Conservation (phyloP, 2,888 invertebrate species). For the Parelbella ahira region DNA sequence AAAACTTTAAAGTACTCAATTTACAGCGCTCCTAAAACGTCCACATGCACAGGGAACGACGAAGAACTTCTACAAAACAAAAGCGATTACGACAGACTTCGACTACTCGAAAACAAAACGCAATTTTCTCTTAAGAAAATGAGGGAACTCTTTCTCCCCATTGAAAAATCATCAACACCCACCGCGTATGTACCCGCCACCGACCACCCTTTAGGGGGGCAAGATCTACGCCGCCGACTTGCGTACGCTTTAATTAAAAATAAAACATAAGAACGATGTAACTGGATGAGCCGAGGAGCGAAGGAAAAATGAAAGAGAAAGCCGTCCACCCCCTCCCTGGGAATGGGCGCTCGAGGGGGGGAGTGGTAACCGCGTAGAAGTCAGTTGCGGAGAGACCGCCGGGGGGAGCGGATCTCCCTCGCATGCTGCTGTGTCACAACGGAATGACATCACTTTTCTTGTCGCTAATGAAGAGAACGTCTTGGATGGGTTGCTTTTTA, state of each 20-base stretch:
- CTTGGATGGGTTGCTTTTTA: conserved; percentile 61
- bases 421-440: conserved; percentile 72
- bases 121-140: conserved; percentile 82
- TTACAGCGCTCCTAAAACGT: conserved; percentile 54
- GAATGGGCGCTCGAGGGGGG: conserved; percentile 40
- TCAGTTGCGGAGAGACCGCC: conserved; percentile 70
- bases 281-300: conserved; percentile 81
- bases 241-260: conserved; percentile 82
- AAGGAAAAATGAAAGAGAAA: conserved; percentile 82
- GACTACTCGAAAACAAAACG: conserved; percentile 81
- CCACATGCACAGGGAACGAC: conserved; percentile 64
- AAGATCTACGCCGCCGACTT: conserved; percentile 79
- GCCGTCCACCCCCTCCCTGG: conserved; percentile 64
- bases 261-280: conserved; percentile 82
- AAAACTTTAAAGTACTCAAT: conserved; percentile 74
- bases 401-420: conserved; percentile 66
- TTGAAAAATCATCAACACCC: conserved; percentile 81
- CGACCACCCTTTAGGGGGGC: conserved; percentile 49
- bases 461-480: conserved; percentile 79
- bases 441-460: conserved; percentile 79
- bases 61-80: conserved; percentile 71
- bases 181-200: conserved; percentile 66
- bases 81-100: conserved; percentile 80
- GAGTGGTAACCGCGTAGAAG: conserved; percentile 60
- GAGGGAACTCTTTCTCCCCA: conserved; percentile 81